phyloP scores from a whole-genome alignment of 35 echinoderm and acorn worm genomes.

The Nesometra sesokonis region DNA sequence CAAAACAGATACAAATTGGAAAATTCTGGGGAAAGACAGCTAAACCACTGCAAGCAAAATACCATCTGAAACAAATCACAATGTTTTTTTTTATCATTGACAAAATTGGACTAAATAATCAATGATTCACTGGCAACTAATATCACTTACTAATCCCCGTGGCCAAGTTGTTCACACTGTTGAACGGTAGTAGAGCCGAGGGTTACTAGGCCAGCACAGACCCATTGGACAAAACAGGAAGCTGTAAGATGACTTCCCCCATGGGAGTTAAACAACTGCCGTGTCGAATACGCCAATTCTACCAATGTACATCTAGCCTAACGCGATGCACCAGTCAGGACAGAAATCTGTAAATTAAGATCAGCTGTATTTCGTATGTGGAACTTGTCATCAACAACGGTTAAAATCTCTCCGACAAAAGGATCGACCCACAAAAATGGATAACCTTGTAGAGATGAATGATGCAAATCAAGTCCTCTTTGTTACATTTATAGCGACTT shows the following conservation, averaged over 20 bases:
- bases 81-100: background rate
- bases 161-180: background rate
- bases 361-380: background rate
- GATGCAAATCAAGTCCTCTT: background rate
- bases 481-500: background rate
- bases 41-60: background rate
- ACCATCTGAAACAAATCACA: background rate
- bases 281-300: background rate
- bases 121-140: background rate
- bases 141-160: background rate
- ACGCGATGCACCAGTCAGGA: background rate
- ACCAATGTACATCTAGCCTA: background rate
- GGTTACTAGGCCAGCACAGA: background rate
- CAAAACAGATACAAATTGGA: background rate
- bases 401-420: background rate
- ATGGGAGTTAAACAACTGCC: background rate
- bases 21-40: background rate
- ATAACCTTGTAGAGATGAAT: background rate
- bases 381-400: background rate
- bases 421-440: background rate
- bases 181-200: background rate
- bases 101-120: background rate
- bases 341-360: background rate
- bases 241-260: background rate
- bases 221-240: background rate